Base-by-base conservation (phyloP, 2,113 vertebrate species). In the Onychorhynchus coronatus region DNA sequence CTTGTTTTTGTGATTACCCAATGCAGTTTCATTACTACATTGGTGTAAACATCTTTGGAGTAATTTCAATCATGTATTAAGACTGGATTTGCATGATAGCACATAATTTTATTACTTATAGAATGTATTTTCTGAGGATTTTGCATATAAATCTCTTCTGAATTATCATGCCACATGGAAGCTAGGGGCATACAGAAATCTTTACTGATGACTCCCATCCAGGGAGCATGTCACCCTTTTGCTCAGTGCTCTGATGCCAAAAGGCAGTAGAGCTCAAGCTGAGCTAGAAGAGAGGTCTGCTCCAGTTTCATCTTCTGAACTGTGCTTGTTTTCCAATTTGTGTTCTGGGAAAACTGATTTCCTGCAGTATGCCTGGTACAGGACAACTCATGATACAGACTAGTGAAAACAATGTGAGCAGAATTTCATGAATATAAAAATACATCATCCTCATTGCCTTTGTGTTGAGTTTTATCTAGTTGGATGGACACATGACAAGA, bases 1-100 rank as follows among this genome's bases (percentile, higher is more conserved):
- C 53, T 92, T 96, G 91, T 95, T 97, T 96, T 95, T 93, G 76
- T 89, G 84, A 96, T 92, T 96, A 75, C 75, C 91, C 97, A 95
- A 93, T 67, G 61, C 52, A 95, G 58, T 96, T 97, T 96, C 85
- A 95, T 94, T 95, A 95, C 87, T 92, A 94, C 59, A 24, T 77
- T 91, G 50, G 31, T 95, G 93, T 97, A 97, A 97, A 94, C 85
- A 96, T 92, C 96, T 93, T 95, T 73, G 91, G 33, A 90, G 72
- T 91, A 90, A 90, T 70, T 95, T 95, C 88, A 88, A 49, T 93
- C 79, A 82, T 93, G 91, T 89, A 61, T 92, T 94, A 96, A 92
- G 70, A 63, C 68, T 65, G 76, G 72, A 92, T 95, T 97, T 97
- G 93, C 89, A 95, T 90, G 95, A 95, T 82, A 96, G 77, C 55